Conservation (phyloP, 2,888 invertebrate genomes). For the Caradrina kadenii region DNA sequence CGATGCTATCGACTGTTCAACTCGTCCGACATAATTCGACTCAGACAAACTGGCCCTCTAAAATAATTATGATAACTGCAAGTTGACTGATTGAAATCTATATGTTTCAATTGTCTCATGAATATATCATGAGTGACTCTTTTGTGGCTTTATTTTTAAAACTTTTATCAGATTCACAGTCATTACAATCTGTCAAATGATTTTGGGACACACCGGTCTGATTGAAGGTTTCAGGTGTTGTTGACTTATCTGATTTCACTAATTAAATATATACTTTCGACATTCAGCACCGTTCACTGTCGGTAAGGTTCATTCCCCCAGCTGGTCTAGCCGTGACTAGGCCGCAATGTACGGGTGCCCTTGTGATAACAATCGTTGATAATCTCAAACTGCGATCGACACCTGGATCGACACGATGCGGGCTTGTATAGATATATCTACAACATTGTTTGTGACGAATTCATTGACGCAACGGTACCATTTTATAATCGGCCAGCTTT, state of each 20-base stretch:
- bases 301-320: conserved; percentile 72
- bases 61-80: conserved; percentile 60
- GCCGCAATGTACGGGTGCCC: conserved; percentile 82
- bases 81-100: conserved; percentile 60
- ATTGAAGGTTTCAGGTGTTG: conserved; percentile 54
- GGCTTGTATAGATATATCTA: conserved; percentile 72
- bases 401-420: conserved; percentile 86
- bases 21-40: conserved; percentile 50
- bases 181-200: conserved; percentile 56
- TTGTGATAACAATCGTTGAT: conserved; percentile 83
- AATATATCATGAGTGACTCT: conserved; percentile 56
- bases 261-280: conserved; percentile 69
- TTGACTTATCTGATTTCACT: conserved; percentile 58
- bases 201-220: conserved; percentile 38
- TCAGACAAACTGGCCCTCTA: conserved; percentile 49
- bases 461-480: conserved; percentile 63
- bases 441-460: conserved; percentile 68
- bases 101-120: conserved; percentile 55
- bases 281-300: conserved; percentile 61
- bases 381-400: conserved; percentile 84
- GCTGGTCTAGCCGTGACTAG: conserved; percentile 68
- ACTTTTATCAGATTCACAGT: conserved; percentile 58
- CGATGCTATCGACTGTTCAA: conserved; percentile 58
- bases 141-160: conserved; percentile 56
- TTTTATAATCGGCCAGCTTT: conserved; percentile 59